Evolutionary conservation across 1,140 invertebrate genomes (phyloP), one percentile per base, ranked within the genome.

Genomic region (Dendrolimus kikuchii): DNA sequence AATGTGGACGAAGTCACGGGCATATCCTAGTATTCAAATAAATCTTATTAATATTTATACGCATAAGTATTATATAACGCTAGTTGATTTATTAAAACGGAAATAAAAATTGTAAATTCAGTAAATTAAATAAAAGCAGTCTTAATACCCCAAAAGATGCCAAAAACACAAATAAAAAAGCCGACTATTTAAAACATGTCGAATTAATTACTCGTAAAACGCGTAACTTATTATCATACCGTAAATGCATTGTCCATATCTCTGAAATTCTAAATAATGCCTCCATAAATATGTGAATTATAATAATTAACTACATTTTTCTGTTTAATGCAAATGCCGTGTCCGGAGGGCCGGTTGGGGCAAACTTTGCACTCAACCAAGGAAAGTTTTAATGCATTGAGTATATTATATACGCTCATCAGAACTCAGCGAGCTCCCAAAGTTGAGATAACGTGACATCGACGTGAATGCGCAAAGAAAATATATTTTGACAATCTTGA

Each of bases 361-460:
- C 7, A 37, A 55, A 50, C 47, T 55, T 55, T n/a, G 7, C 46
- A 45, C 53, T 50, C 48, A 49, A n/a, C 4, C 47, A 43, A 38
- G 4, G 4, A 47, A 55, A 55, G 46, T 58, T 58, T 58, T 45
- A 53, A 58, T 49, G 46, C 49, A 46, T 51, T 48, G 45, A 51
- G 50, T 51, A 51, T 38, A 42, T 51, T 37, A 39, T 23, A 23
- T 23, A 23, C 23, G 23, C 23, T 9, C 39, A 51, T 51, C 42
- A 38, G 37, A n/a, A 38, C 50, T 36, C 40, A 37, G 39, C 40
- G 10, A 41, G 41, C 40, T 7, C 10, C 7, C 5, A 7, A 39
- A n/a, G 40, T 7, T 39, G 38, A 41, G 7, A 41, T 45, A 51
- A 45, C 36, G 50, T 38, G 42, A 49, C 23, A 36, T 9, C 37